A percentile compares a stretch with the other conserved stretches of the same genome.
These are phyloP conservation scores for Olivierus martensii DNA, from an alignment of 1,140 invertebrate species.

Conservation along the genomic window DNA sequence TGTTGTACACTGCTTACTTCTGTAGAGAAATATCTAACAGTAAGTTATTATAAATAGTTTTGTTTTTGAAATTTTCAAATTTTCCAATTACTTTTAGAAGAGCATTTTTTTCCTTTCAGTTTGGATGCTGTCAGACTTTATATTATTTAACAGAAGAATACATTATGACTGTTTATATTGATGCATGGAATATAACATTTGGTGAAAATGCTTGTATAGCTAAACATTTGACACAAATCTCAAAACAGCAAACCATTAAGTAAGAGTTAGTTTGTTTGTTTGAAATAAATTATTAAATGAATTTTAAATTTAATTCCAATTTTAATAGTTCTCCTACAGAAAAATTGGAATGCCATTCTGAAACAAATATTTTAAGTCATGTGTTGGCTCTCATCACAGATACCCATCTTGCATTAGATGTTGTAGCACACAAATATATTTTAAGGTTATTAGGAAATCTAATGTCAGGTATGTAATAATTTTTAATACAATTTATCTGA, in stretches of 20 bases:
- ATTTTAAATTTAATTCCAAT: too few species aligned
- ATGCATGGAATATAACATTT: conserved; percentile 26
- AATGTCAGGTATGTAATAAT: conserved; percentile 37
- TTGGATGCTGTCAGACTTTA: conserved; percentile 35
- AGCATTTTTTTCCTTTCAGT: conserved; percentile 24
- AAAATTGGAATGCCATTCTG: too few species aligned
- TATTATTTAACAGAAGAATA: conserved; percentile 32
- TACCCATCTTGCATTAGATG: conserved; percentile 44
- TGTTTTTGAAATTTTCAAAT: too few species aligned
- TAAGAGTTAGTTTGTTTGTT: too few species aligned
- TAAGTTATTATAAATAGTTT: conserved; percentile 25
- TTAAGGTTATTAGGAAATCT: conserved; percentile 48
- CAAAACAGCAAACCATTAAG: too few species aligned
- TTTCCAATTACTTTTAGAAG: neutral
- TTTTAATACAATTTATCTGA: too few species aligned
- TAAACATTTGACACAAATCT: too few species aligned
- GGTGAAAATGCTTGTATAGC: neutral
- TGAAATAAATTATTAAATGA: too few species aligned
- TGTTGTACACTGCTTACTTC: conserved; percentile 37
- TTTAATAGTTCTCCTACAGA: too few species aligned
- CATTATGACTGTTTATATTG: conserved; percentile 30
- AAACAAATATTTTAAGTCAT: conserved; percentile 9
- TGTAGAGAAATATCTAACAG: conserved; percentile 44
- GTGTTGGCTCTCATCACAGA: conserved; percentile 40
- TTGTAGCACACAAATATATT: conserved; percentile 45